A percentile compares a stretch with the other conserved stretches of the same genome.
These are phyloP conservation scores for Stigmatopora nigra DNA, from an alignment of 2,113 vertebrate species.

Conservation along the genomic window DNA sequence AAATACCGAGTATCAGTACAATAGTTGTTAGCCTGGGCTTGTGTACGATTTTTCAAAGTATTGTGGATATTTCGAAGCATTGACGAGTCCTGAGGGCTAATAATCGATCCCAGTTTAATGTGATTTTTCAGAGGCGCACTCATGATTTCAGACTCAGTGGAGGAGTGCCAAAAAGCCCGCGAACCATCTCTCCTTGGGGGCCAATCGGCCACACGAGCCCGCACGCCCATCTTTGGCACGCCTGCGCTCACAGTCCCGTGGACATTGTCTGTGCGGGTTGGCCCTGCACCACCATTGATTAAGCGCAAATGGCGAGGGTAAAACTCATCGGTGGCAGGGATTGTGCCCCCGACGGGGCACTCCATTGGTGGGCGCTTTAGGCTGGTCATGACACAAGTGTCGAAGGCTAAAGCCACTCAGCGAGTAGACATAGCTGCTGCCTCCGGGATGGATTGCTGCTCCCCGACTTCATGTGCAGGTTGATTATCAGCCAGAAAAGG, in stretches of 20 bases:
- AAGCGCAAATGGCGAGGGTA: slow-evolving; percentile 85
- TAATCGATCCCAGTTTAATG: slow-evolving; percentile 73
- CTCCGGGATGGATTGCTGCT: slow-evolving; percentile 30
- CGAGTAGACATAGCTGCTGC: slow-evolving; percentile 49
- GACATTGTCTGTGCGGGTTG: slow-evolving; percentile 75
- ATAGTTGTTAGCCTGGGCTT: slow-evolving; percentile 59
- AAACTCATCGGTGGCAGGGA: slow-evolving; percentile 86
- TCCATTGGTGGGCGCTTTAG: slow-evolving; percentile 86
- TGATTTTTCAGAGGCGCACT: slow-evolving; percentile 42
- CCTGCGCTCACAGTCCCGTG: slow-evolving; percentile 80
- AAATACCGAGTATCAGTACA: slow-evolving; percentile 81
- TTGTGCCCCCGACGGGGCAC: slow-evolving; percentile 76
- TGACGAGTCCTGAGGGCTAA: slow-evolving; percentile 83
- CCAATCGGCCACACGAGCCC: slow-evolving; percentile 93
- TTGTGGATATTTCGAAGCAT: slow-evolving; percentile 92
- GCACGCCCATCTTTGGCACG: slow-evolving; percentile 94
- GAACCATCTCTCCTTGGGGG: slow-evolving; percentile 85
- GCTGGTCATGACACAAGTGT: slow-evolving; percentile 84
- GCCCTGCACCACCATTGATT: slow-evolving; percentile 79
- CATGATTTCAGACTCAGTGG: slow-evolving; percentile 48
- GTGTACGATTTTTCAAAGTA: slow-evolving; percentile 81
- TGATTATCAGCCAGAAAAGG: slow-evolving; percentile 32
- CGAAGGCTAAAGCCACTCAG: slow-evolving; percentile 61
- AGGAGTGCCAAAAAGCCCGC: slow-evolving; percentile 50
- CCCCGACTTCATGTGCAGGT: slow-evolving; percentile 49